phyloP scores from a whole-genome alignment of 1,140 invertebrate genomes.

The Berghia stephanieae region DNA sequence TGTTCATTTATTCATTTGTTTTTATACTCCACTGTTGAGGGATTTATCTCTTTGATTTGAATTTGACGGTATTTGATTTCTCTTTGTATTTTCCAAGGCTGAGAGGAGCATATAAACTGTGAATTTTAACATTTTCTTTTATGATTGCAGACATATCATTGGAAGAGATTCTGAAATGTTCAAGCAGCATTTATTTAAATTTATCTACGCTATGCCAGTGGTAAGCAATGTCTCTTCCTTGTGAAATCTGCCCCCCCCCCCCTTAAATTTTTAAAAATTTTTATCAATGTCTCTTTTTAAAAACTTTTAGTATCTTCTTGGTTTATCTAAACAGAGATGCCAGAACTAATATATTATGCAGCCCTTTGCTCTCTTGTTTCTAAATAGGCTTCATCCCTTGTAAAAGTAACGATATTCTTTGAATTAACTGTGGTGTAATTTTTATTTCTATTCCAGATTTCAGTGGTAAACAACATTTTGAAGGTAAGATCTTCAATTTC shows the following conservation, averaged over 20 bases:
- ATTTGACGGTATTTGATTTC: background rate
- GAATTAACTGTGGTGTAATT: background rate
- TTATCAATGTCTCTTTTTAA: too few relatives aligned
- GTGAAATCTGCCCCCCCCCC: background rate
- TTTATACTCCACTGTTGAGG: background rate
- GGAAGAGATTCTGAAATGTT: constrained; percentile 83
- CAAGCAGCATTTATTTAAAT: constrained; percentile 78
- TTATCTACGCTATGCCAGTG: constrained; percentile 83
- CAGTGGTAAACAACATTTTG: constrained; percentile 89
- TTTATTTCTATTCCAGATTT: constrained; percentile 68
- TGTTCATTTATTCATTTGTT: background rate
- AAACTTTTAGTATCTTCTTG: too few relatives aligned
- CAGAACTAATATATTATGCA: too few relatives aligned
- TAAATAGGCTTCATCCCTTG: background rate
- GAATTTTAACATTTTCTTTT: constrained; percentile 60
- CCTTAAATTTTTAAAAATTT: background rate
- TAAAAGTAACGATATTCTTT: constrained; percentile 15
- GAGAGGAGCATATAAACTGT: background rate
- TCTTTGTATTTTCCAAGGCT: background rate
- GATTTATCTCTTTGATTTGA: background rate
- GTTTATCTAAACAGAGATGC: too few relatives aligned
- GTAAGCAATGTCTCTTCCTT: constrained; percentile 70
- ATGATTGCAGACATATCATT: constrained; percentile 90
- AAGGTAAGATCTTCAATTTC: constrained; percentile 71
- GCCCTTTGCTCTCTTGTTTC: too few relatives aligned